Evolutionary conservation across 2,113 vertebrate species (phyloP).

Genomic region (Xerus inauris): DNA sequence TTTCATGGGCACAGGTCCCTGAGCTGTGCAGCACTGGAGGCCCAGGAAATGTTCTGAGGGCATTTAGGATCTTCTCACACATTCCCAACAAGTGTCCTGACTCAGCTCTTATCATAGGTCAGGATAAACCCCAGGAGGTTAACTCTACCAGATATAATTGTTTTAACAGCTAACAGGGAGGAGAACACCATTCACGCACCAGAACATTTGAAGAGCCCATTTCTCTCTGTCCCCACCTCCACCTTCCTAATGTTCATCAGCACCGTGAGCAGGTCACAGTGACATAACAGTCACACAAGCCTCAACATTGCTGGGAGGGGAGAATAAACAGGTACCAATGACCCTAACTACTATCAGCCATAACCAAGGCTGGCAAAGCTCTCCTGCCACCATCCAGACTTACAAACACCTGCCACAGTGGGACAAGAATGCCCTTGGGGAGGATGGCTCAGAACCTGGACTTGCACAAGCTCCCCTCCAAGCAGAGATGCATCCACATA

Average conservation of each 20-base stretch:
- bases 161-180: not conserved
- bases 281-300: not conserved
- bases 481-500: not conserved
- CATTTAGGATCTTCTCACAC: not conserved
- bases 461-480: not conserved
- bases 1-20: not conserved
- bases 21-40: rapidly evolving
- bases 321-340: not conserved
- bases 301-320: not conserved
- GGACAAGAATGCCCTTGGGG: not conserved
- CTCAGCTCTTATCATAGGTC: not conserved
- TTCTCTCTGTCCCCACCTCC: not conserved
- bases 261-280: not conserved
- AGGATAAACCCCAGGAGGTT: not conserved
- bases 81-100: not conserved
- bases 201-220: not conserved
- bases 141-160: too few species aligned
- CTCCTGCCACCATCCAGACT: not conserved
- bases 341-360: not conserved
- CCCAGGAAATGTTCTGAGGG: not conserved
- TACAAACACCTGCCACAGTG: too few species aligned
- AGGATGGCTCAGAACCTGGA: not conserved
- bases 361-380: not conserved
- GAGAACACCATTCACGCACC: not conserved
- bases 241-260: not conserved